Conservation (phyloP, 2,888 invertebrate species). For the Melanchra persicariae region DNA sequence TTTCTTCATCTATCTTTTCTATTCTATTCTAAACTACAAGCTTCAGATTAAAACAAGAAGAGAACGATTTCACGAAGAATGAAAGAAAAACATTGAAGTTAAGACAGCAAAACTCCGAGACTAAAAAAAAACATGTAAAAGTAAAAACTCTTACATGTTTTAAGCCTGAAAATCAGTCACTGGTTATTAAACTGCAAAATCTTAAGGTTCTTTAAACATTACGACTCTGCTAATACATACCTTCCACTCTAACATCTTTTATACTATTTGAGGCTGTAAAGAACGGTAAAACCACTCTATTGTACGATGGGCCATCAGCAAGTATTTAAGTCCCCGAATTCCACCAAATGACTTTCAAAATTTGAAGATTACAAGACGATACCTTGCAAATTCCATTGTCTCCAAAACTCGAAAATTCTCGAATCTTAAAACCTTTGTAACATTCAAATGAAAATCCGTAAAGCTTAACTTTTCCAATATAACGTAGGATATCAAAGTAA, state of each 20-base stretch:
- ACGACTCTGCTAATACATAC: not conserved
- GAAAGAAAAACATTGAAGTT: not conserved
- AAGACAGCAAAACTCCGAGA: not conserved
- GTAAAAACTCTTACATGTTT: no score
- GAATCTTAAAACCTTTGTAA: conserved; percentile 37
- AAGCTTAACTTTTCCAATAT: conserved; percentile 66
- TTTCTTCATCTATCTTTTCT: no score
- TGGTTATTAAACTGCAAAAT: not conserved
- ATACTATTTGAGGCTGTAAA: no score
- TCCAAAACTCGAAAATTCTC: conserved; percentile 10
- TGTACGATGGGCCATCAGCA: not conserved
- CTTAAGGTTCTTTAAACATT: not conserved
- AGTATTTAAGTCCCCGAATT: conserved; percentile 34
- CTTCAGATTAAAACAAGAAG: not conserved
- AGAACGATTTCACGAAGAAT: not conserved
- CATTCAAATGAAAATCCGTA: conserved; percentile 46
- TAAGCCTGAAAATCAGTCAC: no score
- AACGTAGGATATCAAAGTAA: conserved; percentile 61
- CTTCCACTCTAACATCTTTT: not conserved
- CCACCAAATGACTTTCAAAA: conserved; percentile 34
- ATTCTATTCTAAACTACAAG: no score
- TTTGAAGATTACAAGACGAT: conserved; percentile 39
- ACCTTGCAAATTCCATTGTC: conserved; percentile 45
- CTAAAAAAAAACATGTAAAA: no score
- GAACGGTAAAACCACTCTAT: not conserved